Conservation (phyloP, 2,113 vertebrate species). For the Taxidea taxus region DNA sequence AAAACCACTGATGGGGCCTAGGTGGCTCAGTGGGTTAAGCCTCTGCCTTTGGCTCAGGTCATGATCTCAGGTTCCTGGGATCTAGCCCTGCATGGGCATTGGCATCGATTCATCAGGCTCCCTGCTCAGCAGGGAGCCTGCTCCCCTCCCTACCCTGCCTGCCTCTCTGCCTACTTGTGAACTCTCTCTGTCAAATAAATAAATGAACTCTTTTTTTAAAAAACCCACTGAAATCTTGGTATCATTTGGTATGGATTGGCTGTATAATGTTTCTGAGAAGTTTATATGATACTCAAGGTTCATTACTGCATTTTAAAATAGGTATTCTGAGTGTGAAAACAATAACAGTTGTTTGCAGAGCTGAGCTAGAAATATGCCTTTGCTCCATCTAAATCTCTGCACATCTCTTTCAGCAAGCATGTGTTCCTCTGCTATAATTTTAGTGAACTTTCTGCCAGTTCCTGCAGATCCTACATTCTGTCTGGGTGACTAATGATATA, state of each 20-base stretch:
- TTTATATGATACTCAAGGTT: not conserved
- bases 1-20: not conserved
- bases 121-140: too few species aligned
- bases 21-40: too few species aligned
- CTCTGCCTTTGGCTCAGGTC: too few species aligned
- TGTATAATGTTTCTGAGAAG: not conserved
- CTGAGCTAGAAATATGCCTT: not conserved
- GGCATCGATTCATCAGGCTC: too few species aligned
- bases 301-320: conserved; percentile 2
- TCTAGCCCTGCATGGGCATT: too few species aligned
- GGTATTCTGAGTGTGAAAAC: not conserved
- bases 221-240: not conserved
- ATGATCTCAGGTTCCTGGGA: too few species aligned
- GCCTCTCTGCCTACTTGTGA: too few species aligned
- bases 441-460: not conserved
- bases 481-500: conserved; percentile 42
- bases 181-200: too few species aligned
- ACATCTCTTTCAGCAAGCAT: not conserved
- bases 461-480: conserved; percentile 22
- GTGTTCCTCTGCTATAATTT: not conserved
- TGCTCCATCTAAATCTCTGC: not conserved
- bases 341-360: conserved; percentile 11
- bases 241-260: not conserved
- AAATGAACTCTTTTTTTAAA: not conserved
- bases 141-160: too few species aligned